Evolutionary conservation across 2,888 invertebrate genomes (phyloP).

Genomic region (Molanna angustata): DNA sequence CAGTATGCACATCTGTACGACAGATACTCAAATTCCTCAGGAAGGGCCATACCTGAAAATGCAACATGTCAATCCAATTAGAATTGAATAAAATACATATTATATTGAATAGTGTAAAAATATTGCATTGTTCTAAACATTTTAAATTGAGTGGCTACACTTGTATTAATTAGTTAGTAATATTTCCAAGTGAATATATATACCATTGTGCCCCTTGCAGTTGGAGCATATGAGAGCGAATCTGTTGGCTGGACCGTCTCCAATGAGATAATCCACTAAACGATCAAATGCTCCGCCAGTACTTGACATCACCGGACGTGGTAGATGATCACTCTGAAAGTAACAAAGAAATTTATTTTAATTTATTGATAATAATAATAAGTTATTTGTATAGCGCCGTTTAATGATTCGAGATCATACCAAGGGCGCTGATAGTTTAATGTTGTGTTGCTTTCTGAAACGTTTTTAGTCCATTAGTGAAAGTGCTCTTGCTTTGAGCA

Average conservation of each 20-base stretch:
- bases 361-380: too few species aligned
- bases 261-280: slow-evolving; percentile 90
- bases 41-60: slow-evolving; percentile 65
- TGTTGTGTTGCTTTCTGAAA: too few species aligned
- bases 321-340: slow-evolving; percentile 56
- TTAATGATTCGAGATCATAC: too few species aligned
- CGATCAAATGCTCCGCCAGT: slow-evolving; percentile 82
- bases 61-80: too few species aligned
- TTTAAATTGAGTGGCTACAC: too few species aligned
- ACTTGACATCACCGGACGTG: slow-evolving; percentile 64
- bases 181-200: background rate
- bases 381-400: too few species aligned
- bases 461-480: too few species aligned
- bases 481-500: too few species aligned
- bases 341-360: background rate
- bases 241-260: slow-evolving; percentile 92
- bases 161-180: too few species aligned
- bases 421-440: too few species aligned
- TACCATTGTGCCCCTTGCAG: slow-evolving; percentile 92
- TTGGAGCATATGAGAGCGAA: slow-evolving; percentile 92
- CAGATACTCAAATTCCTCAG: slow-evolving; percentile 69
- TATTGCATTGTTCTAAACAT: too few species aligned
- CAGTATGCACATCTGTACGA: slow-evolving; percentile 93
- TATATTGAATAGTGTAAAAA: too few species aligned
- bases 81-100: background rate